Base-by-base conservation (phyloP, 2,797 vertebrate genomes). In the Thunnus albacares region DNA sequence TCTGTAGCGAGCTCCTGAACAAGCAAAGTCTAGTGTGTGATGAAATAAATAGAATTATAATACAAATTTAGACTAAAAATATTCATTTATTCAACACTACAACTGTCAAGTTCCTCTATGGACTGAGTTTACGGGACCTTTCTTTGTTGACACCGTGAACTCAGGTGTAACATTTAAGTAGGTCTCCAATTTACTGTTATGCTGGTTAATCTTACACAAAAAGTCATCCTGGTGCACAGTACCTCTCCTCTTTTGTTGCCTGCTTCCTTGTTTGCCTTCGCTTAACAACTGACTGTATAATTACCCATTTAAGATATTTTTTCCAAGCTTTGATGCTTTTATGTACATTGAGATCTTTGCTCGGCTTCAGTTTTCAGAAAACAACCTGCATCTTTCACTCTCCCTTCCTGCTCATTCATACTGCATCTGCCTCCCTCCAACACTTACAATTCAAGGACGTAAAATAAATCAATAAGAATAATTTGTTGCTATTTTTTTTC, bases 401-500 rank as follows among this genome's bases (percentile, higher is more conserved):
- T 51, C n/a, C 47, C 75, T 83, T 87, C 78, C 24, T 70, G 70
- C 35, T 2, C 18, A n/a, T 61, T 87, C 45, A 49, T 20, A 47
- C 6, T 51, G 28, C 6, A 43, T 17, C 0, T 1, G 6, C 14
- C 33, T 22, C 33, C 33, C 55, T 77, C 41, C 41, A 81, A 70
- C 22, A 5, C 22, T 45, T 30, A 86, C 76, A 89, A 86, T 86
- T 56, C 64, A 64, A 65, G 70, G 70, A 71, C 4, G 6, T 41
- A 28, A 59, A 72, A 47, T 8, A 81, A 66, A 82, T 80, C 28
- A 67, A 77, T 30, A 6, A 61, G 24, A 72, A 22, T 77, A 2
- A 57, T 71, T 75, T 53, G 2, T 49, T 58, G 35, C n/a, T 1
- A n/a, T 56, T 53, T 75, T 12, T 65, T 20, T 72, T 85, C 71